Evolutionary conservation across 1,140 invertebrate species (phyloP), one percentile per base, ranked within the genome.

Genomic region (Ylistrum balloti): DNA sequence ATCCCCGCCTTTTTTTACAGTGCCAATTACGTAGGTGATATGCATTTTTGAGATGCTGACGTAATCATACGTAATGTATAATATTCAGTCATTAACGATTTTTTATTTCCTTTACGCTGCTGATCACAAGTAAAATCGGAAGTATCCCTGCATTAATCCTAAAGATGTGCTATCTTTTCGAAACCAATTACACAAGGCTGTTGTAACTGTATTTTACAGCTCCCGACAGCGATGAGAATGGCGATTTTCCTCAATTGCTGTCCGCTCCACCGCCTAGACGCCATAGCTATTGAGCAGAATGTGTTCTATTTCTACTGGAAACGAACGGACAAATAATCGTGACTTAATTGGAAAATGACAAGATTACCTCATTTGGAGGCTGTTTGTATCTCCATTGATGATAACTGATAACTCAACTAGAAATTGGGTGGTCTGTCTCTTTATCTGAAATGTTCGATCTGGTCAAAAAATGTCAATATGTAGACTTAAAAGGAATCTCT

Each of bases 401-500:
- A 74, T 74, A 28, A 17, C n/a, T 9, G n/a, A 74, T 74, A 74
- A 74, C n/a, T 74, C 56, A 74, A 22, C 56, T n/a, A 28, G 56
- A 74, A 74, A 74, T 74, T 74, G 56, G 56, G 56, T 74, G 56
- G 56, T 74, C 56, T 28, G 22, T 74, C 56, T 74, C 20, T 7
- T 74, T 74, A 74, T 74, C 56, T 74, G 56, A 17, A n/a, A n/a
- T 74, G 56, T 74, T 74, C 3, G 3, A 74, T 74, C 56, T 74
- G 56, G 56, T 74, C 56, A 74, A 74, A 38, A n/a, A 74, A 74
- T 74, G 56, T 74, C 56, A 74, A 74, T 28, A 74, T 74, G 56
- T 74, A 74, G 56, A 74, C 56, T 74, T 74, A 74, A 74, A 74
- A 74, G 56, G 56, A 28, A 28, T 74, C 28, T 1, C 56, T 28